A percentile compares a stretch with the other conserved stretches of the same genome.
These are phyloP conservation scores for Torymus auratus DNA, from an alignment of 2,888 invertebrate genomes.

Conservation along the genomic window DNA sequence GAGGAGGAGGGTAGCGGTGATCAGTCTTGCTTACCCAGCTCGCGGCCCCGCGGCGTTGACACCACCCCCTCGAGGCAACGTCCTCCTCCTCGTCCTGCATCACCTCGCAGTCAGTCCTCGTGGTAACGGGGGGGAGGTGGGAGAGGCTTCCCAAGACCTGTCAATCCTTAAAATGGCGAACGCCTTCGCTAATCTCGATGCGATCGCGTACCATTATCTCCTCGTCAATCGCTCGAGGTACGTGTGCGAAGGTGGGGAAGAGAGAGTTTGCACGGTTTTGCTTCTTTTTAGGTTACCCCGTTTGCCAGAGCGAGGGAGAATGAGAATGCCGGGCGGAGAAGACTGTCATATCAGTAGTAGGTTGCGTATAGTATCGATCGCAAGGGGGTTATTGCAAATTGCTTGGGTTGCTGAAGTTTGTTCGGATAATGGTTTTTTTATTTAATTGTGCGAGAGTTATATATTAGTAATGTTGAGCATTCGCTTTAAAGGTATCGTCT, in stretches of 20 bases:
- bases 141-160: conserved; percentile 55
- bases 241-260: no score
- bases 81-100: not conserved
- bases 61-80: conserved; percentile 63
- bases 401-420: no score
- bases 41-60: conserved; percentile 65
- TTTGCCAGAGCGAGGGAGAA: not conserved
- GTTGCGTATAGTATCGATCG: no score
- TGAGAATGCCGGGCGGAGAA: not conserved
- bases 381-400: no score
- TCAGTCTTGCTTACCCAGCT: conserved; percentile 72
- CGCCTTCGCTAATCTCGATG: conserved; percentile 63
- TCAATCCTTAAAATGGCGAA: conserved; percentile 59
- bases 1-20: conserved; percentile 64
- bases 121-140: not conserved
- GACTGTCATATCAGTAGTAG: not conserved
- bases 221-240: conserved; percentile 41
- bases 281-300: not conserved
- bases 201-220: conserved; percentile 59
- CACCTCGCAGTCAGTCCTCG: conserved; percentile 2
- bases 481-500: no score
- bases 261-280: not conserved
- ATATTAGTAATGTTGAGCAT: no score
- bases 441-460: no score
- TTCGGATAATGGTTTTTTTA: no score